Evolutionary conservation across 2,797 vertebrate genomes (phyloP).

Genomic region (Bradypodion ventrale): DNA sequence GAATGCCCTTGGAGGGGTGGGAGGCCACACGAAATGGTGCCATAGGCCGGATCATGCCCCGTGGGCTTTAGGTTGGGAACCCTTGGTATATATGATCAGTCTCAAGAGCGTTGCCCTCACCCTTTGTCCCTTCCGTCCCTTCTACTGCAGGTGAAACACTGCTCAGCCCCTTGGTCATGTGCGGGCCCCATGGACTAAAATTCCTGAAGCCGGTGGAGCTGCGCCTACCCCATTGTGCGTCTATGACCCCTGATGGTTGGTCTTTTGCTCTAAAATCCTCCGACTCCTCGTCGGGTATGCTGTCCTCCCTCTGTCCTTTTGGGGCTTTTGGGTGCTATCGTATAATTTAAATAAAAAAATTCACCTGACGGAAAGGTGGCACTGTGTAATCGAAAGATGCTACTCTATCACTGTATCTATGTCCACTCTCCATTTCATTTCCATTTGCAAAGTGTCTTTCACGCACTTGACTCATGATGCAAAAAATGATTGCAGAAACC

Average conservation of each 20-base stretch:
- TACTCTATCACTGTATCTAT: slow-evolving; percentile 69
- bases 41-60: no score
- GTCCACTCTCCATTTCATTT: slow-evolving; percentile 71
- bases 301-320: slow-evolving; percentile 94
- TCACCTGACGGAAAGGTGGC: slow-evolving; percentile 63
- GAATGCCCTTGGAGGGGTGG: no score
- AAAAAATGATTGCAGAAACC: slow-evolving; percentile 61
- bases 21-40: no score
- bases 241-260: slow-evolving; percentile 99
- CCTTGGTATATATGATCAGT: no score
- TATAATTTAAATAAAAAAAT: slow-evolving; percentile 77
- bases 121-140: neutral
- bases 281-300: slow-evolving; percentile 99
- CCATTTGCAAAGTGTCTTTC: slow-evolving; percentile 70
- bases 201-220: slow-evolving; percentile 99
- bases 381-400: slow-evolving; percentile 59
- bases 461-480: slow-evolving; percentile 55
- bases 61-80: no score
- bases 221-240: slow-evolving; percentile 99
- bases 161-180: slow-evolving; percentile 94
- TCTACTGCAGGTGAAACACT: slow-evolving; percentile 89
- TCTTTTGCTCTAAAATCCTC: slow-evolving; percentile 99
- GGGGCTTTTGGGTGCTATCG: slow-evolving; percentile 89
- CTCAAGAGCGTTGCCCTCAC: neutral
- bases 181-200: slow-evolving; percentile 98